These are phyloP conservation scores for Cepaea hortensis DNA, from an alignment of 2,888 invertebrate species.

Conservation along the genomic window DNA sequence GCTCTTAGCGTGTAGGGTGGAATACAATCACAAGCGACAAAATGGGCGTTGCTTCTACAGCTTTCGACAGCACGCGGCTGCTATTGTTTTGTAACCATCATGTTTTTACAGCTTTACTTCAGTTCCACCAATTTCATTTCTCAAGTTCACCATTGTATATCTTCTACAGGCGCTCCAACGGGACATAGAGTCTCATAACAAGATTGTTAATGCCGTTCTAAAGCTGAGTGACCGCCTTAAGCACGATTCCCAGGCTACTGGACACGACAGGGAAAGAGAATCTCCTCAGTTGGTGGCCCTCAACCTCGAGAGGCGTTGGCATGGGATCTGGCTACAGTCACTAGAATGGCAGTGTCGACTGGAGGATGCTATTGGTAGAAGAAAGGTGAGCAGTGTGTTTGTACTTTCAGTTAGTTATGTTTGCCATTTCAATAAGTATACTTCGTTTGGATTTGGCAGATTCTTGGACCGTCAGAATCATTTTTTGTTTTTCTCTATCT, in stretches of 20 bases:
- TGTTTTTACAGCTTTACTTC: too few species aligned
- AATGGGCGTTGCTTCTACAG: too few species aligned
- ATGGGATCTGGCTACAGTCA: slow-evolving; percentile 89
- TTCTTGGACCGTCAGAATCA: too few species aligned
- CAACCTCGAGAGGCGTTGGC: slow-evolving; percentile 91
- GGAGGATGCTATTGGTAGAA: slow-evolving; percentile 80
- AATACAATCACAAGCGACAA: too few species aligned
- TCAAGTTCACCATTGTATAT: background rate
- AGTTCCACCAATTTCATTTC: too few species aligned
- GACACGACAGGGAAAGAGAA: slow-evolving; percentile 56
- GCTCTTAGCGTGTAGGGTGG: too few species aligned
- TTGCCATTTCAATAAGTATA: too few species aligned
- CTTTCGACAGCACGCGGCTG: too few species aligned
- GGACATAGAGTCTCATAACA: slow-evolving; percentile 88
- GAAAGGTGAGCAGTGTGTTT: slow-evolving; percentile 59
- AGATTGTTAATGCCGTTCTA: slow-evolving; percentile 75
- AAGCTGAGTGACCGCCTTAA: slow-evolving; percentile 75
- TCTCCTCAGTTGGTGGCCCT: slow-evolving; percentile 80
- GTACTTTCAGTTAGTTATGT: background rate
- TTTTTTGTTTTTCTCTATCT: too few species aligned
- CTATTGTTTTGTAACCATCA: too few species aligned
- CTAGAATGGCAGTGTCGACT: slow-evolving; percentile 94
- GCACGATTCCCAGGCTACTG: slow-evolving; percentile 55
- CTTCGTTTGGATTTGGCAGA: too few species aligned
- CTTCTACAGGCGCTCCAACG: slow-evolving; percentile 88